Evolutionary conservation across 2,797 vertebrate species (phyloP).

Genomic region (Cuculus canorus): DNA sequence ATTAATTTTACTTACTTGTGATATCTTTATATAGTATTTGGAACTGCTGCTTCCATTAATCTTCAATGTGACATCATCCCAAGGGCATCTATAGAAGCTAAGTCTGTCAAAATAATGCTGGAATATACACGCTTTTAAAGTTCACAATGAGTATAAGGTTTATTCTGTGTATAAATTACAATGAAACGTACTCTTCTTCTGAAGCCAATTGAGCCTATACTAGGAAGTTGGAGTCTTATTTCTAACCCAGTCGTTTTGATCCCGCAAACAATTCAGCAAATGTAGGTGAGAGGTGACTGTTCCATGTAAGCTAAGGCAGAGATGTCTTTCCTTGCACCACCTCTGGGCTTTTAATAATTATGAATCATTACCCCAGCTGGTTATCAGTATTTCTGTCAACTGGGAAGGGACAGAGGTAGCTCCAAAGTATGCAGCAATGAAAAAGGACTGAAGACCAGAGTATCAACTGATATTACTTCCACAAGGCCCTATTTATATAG

Average conservation of each 20-base stretch:
- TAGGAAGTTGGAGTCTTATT: not conserved
- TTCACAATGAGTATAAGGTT: not conserved
- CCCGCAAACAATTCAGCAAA: conserved; percentile 7
- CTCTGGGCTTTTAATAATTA: conserved; percentile 33
- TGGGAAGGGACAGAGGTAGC: not conserved
- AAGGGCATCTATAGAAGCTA: not conserved
- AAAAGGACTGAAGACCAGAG: not conserved
- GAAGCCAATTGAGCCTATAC: not conserved
- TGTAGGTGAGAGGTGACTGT: conserved; percentile 35
- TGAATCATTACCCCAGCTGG: not conserved
- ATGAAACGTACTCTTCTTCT: not conserved
- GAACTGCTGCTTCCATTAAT: not conserved
- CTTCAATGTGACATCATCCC: not conserved
- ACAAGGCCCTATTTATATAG: not conserved
- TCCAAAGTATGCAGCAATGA: not conserved
- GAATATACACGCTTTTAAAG: not conserved
- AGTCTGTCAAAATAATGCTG: not conserved
- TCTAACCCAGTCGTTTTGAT: conserved; percentile 14
- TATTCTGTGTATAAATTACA: not conserved
- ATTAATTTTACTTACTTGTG: not conserved
- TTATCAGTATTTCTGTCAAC: conserved; percentile 20
- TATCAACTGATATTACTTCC: not conserved
- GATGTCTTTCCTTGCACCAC: not conserved
- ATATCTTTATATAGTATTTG: not conserved
- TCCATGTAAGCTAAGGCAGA: not conserved